phyloP scores from a whole-genome alignment of 2,888 invertebrate species.

The Dimorphilus gyrociliatus region DNA sequence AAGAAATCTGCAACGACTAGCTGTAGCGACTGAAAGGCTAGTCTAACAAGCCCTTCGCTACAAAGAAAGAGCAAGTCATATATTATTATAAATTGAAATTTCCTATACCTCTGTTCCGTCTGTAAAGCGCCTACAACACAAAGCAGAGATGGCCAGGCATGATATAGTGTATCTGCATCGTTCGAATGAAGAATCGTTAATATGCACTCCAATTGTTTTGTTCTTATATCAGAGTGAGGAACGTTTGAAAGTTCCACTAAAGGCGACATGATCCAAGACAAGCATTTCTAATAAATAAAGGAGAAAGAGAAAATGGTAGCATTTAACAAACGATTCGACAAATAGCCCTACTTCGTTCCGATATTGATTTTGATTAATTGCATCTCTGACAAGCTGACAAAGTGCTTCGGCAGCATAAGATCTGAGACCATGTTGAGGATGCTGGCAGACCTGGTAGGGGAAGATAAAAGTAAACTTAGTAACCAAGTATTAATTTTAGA shows the following conservation, averaged over 20 bases:
- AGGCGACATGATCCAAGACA: constrained; percentile 67
- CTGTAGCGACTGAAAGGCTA: constrained; percentile 88
- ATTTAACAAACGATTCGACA: too few relatives aligned
- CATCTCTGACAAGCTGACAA: constrained; percentile 77
- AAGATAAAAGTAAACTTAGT: constrained; percentile 2
- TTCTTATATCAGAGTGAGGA: constrained; percentile 78
- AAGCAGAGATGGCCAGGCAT: constrained; percentile 86
- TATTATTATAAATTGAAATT: too few relatives aligned
- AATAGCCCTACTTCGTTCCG: too few relatives aligned
- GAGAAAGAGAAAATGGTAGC: background rate
- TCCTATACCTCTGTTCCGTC: constrained; percentile 70
- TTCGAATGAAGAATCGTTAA: constrained; percentile 80
- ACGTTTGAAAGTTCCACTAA: constrained; percentile 77
- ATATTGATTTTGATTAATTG: constrained; percentile 69
- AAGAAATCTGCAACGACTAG: constrained; percentile 85
- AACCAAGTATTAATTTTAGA: too few relatives aligned
- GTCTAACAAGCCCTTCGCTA: constrained; percentile 65
- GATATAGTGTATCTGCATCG: constrained; percentile 72
- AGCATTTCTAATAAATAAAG: constrained; percentile 47
- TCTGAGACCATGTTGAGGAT: constrained; percentile 59
- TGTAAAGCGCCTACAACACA: constrained; percentile 88
- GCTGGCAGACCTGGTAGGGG: constrained; percentile 57
- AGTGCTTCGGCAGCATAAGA: constrained; percentile 96
- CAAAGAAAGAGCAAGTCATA: constrained; percentile 8
- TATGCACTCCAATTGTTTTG: constrained; percentile 64